Percentiles rank a stretch among this genome's conserved stretches.
These are phyloP conservation scores for Denticeps clupeoides DNA, from an alignment of 2,797 vertebrate species.

Conservation along the genomic window DNA sequence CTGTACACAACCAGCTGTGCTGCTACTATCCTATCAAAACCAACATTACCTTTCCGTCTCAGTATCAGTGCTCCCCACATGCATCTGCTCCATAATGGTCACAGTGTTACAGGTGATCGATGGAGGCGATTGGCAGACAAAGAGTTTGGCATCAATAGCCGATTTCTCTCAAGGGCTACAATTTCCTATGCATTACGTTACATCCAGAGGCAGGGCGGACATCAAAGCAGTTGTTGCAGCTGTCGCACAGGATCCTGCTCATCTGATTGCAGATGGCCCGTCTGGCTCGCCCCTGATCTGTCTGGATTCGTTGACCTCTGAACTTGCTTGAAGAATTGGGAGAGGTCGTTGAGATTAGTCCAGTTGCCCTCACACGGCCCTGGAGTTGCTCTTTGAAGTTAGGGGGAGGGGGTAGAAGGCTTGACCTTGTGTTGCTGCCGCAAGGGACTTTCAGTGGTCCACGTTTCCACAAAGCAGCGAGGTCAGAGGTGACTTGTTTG, in stretches of 20 bases:
- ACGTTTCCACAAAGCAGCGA: neutral
- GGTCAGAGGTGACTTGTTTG: neutral
- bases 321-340: constrained; percentile 1
- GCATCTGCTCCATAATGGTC: no score
- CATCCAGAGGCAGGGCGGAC: neutral
- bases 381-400: constrained; percentile 50
- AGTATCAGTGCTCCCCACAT: no score
- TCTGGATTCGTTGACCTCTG: neutral
- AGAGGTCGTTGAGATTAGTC: constrained; percentile 42
- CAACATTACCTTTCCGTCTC: no score
- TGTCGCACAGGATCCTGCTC: constrained; percentile 12
- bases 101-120: no score
- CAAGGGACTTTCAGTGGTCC: constrained; percentile 13
- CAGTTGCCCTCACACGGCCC: constrained; percentile 37
- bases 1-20: no score
- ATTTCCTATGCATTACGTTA: no score
- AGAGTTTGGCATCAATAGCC: no score
- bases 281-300: neutral
- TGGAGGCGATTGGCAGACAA: no score
- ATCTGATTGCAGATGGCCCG: neutral
- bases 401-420: constrained; percentile 30
- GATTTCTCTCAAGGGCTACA: no score
- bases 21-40: no score
- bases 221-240: constrained; percentile 15
- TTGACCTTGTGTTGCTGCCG: constrained; percentile 53